Conservation (phyloP, 2,888 invertebrate genomes). For the Drosophila peninsularis region DNA sequence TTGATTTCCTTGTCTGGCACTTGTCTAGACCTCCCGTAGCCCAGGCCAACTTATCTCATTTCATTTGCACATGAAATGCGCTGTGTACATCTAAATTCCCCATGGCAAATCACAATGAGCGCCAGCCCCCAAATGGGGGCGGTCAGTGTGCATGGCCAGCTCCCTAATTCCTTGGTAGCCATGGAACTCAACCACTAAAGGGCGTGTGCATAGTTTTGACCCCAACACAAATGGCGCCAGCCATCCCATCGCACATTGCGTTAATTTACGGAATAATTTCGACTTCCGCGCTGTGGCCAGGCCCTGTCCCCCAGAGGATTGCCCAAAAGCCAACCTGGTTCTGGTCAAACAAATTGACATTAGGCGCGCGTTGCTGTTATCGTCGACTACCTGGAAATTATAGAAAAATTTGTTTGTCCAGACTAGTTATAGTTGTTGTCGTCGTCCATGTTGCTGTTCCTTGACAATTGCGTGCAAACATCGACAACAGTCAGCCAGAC, state of each 20-base stretch:
- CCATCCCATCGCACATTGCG: slow-evolving; percentile 60
- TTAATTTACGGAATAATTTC: slow-evolving; percentile 78
- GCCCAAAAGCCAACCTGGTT: slow-evolving; percentile 14
- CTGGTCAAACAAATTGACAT: slow-evolving; percentile 73
- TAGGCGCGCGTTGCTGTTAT: slow-evolving; percentile 61
- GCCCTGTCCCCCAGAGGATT: neutral
- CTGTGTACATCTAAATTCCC: slow-evolving; percentile 65
- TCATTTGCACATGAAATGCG: slow-evolving; percentile 83
- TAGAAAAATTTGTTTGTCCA: slow-evolving; percentile 77
- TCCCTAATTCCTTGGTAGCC: slow-evolving; percentile 6
- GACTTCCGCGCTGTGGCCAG: slow-evolving; percentile 57
- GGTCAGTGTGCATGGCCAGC: slow-evolving; percentile 51
- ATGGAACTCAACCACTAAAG: slow-evolving; percentile 19
- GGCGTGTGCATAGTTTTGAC: slow-evolving; percentile 51
- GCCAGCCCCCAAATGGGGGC: no score
- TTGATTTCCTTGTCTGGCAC: slow-evolving; percentile 58
- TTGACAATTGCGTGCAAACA: slow-evolving; percentile 81
- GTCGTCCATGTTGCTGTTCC: slow-evolving; percentile 29
- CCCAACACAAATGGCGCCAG: slow-evolving; percentile 60
- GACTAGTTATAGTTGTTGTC: slow-evolving; percentile 58
- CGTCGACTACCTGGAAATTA: slow-evolving; percentile 63
- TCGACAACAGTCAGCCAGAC: slow-evolving; percentile 46
- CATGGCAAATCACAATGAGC: slow-evolving; percentile 68
- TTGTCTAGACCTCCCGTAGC: slow-evolving; percentile 61
- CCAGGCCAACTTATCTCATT: slow-evolving; percentile 70